phyloP scores from a whole-genome alignment of 2,797 vertebrate genomes.

The Geotrypetes seraphini region DNA sequence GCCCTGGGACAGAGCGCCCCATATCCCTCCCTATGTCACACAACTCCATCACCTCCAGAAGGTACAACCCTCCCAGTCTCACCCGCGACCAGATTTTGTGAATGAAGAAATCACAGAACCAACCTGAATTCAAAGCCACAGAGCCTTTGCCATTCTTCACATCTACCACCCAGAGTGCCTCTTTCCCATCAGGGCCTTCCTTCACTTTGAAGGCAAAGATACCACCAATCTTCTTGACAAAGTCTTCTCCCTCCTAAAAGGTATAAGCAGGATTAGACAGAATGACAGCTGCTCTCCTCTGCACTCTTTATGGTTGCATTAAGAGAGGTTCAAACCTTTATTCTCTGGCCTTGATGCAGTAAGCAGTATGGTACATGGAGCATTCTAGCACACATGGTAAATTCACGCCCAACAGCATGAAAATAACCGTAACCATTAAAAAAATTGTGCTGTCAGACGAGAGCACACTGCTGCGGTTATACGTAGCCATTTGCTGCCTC shows the following conservation, averaged over 20 bases:
- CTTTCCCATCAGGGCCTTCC: slow-evolving; percentile 77
- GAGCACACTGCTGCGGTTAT: no score
- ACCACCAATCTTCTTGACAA: slow-evolving; percentile 84
- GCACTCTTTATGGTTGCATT: background rate
- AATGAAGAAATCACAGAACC: slow-evolving; percentile 9
- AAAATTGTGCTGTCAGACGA: no score
- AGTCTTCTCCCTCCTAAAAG: slow-evolving; percentile 76
- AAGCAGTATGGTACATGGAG: no score
- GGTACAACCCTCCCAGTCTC: no score
- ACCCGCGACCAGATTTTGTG: background rate
- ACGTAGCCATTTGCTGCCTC: no score
- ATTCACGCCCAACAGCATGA: no score
- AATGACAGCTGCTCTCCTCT: background rate
- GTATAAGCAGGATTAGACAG: background rate
- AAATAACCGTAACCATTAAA: no score
- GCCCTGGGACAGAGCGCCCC: no score
- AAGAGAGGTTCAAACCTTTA: background rate
- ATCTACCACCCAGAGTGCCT: slow-evolving; percentile 88
- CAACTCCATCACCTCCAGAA: no score
- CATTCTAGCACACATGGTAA: no score
- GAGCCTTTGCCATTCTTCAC: slow-evolving; percentile 89
- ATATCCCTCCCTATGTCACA: background rate
- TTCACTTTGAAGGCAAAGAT: slow-evolving; percentile 88
- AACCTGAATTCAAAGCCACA: slow-evolving; percentile 71
- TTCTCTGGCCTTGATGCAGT: background rate